phyloP scores from a whole-genome alignment of 2,797 vertebrate genomes.

The Balearica regulorum region DNA sequence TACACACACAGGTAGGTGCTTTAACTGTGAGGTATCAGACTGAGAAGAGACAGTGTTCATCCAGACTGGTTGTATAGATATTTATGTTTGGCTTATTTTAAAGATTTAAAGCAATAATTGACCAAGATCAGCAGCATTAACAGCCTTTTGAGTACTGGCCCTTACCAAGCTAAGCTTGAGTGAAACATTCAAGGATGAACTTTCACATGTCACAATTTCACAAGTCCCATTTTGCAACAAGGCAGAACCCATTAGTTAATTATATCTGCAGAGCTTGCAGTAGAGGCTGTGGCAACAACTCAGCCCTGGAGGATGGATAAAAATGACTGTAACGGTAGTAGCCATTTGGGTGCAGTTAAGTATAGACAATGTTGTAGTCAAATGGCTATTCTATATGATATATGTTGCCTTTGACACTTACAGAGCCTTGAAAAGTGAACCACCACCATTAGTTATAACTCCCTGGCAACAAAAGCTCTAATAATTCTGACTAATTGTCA shows the following conservation, averaged over 20 bases:
- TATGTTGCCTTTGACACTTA: constrained; percentile 16
- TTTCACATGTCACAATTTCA: neutral
- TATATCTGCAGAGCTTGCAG: neutral
- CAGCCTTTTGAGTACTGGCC: neutral
- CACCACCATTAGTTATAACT: neutral
- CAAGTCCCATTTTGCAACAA: neutral
- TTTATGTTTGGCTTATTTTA: neutral
- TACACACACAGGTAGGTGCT: neutral
- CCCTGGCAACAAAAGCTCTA: constrained; percentile 19
- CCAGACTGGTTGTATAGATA: neutral
- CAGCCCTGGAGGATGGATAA: neutral
- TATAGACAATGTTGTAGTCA: neutral
- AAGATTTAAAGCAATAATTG: neutral
- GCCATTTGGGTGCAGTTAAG: constrained; percentile 20
- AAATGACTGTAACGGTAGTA: constrained; percentile 29
- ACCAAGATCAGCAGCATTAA: neutral
- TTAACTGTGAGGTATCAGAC: neutral
- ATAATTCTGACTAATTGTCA: constrained; percentile 51
- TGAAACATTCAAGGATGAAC: neutral
- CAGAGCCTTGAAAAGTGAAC: constrained; percentile 23
- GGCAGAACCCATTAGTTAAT: neutral
- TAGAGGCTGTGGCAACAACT: neutral
- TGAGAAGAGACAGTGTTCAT: neutral
- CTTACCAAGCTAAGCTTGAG: neutral
- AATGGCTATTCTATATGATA: neutral